A percentile compares a stretch with the other conserved stretches of the same genome.
Evolutionary conservation across 2,888 invertebrate species (phyloP).

Genomic region (Chymomyza procnemis): DNA sequence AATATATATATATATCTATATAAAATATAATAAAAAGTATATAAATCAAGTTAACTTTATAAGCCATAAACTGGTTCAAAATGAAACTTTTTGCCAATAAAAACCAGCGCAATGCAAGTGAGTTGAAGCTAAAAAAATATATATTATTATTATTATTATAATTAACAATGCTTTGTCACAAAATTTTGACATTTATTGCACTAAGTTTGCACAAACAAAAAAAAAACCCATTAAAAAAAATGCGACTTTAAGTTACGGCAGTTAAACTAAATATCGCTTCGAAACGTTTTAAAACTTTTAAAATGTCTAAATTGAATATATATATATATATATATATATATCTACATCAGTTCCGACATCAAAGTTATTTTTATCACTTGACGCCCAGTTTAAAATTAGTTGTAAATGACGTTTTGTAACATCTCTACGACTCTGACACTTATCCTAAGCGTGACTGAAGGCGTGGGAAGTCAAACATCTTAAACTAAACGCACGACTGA

Average conservation of each 20-base stretch:
- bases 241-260: neutral
- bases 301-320: too few species aligned
- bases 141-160: too few species aligned
- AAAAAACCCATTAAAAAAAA: neutral
- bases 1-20: too few species aligned
- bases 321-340: too few species aligned
- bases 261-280: neutral
- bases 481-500: neutral
- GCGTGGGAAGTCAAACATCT: neutral
- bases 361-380: neutral
- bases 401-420: neutral
- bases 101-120: constrained; percentile 69
- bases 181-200: neutral
- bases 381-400: neutral
- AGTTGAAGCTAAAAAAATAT: constrained; percentile 34
- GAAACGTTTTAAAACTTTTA: neutral
- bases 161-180: neutral
- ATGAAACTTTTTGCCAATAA: constrained; percentile 66
- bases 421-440: neutral
- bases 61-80: constrained; percentile 12
- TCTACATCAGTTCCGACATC: neutral
- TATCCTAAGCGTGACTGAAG: neutral
- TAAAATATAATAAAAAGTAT: neutral
- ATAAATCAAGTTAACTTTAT: neutral
- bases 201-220: neutral